Conservation (phyloP, 2,797 vertebrate genomes). For the Phataginus tricuspis region DNA sequence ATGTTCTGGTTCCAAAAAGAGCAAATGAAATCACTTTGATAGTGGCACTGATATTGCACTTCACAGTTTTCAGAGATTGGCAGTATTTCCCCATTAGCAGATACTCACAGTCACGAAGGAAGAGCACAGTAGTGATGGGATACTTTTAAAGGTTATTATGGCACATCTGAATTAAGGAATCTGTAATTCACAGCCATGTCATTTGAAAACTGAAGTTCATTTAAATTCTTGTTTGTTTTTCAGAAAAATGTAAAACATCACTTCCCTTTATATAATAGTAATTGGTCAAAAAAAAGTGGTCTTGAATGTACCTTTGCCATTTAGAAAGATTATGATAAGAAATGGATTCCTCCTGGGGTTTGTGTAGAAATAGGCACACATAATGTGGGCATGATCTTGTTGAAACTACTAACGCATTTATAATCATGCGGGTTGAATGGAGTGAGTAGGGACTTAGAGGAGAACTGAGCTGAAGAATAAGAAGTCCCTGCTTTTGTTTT, state of each 20-base stretch:
- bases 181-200: neutral
- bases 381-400: neutral
- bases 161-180: neutral
- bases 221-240: neutral
- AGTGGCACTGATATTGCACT: neutral
- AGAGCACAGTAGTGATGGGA: neutral
- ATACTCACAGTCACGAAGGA: neutral
- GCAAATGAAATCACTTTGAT: neutral
- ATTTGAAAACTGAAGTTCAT: neutral
- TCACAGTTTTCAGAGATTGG: neutral
- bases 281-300: neutral
- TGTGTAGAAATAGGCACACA: neutral
- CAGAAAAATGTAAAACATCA: neutral
- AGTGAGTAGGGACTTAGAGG: neutral
- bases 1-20: neutral
- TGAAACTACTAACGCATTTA: neutral
- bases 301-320: neutral
- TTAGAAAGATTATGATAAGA: neutral
- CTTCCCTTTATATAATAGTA: neutral
- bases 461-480: neutral
- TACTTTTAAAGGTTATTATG: neutral
- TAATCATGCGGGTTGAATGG: neutral
- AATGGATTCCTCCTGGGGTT: neutral
- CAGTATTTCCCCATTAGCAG: neutral
- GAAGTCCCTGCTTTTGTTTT: neutral